Percentiles rank a stretch among this genome's conserved stretches.
These are phyloP conservation scores for Leucophenga montana DNA, from an alignment of 2,888 invertebrate species.

Conservation along the genomic window DNA sequence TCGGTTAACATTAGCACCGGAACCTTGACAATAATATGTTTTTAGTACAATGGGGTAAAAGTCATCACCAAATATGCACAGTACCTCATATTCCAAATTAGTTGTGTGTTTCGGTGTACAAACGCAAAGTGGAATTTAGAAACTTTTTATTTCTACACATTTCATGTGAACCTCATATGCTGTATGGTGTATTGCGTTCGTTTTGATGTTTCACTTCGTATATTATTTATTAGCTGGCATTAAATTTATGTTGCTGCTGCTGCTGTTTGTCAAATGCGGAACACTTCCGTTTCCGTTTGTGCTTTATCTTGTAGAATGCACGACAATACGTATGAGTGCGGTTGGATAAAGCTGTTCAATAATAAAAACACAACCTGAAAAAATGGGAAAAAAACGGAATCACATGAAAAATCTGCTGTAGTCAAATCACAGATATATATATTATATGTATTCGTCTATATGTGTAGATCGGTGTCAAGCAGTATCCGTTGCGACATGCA, in stretches of 20 bases:
- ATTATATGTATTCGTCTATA: no score
- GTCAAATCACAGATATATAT: background rate
- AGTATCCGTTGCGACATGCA: no score
- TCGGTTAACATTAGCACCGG: conserved; percentile 92
- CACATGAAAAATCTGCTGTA: background rate
- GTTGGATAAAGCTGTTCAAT: no score
- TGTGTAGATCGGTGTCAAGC: no score
- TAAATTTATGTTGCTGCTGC: conserved; percentile 49
- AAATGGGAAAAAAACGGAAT: background rate
- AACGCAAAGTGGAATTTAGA: no score
- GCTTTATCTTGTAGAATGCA: conserved; percentile 51
- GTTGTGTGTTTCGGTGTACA: no score
- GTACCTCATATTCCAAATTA: no score
- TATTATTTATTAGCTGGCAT: conserved; percentile 53
- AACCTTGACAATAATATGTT: conserved; percentile 98
- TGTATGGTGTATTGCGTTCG: no score
- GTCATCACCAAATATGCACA: conserved; percentile 87
- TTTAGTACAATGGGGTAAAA: conserved; percentile 92
- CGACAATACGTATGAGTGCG: background rate
- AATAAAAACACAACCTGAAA: no score
- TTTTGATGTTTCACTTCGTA: conserved; percentile 15
- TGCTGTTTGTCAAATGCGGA: conserved; percentile 52
- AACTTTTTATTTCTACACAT: no score
- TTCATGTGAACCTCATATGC: no score
- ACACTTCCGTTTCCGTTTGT: conserved; percentile 55